phyloP scores from a whole-genome alignment of 2,888 invertebrate genomes.

The Tinea pellionella region DNA sequence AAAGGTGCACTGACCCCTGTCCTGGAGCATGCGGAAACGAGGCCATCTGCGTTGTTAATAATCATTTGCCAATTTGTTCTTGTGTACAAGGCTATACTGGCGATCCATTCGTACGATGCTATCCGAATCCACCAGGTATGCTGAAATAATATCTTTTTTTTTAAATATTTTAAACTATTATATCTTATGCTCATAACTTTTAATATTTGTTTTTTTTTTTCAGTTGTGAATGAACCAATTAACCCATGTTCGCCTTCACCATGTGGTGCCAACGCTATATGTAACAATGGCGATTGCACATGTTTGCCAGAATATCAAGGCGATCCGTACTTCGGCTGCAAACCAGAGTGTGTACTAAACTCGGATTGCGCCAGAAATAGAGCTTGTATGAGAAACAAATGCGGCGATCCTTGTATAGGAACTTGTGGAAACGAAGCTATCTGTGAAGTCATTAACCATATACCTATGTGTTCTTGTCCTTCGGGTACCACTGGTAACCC shows the following conservation, averaged over 20 bases:
- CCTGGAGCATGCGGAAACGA: conserved; percentile 82
- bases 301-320: conserved; percentile 80
- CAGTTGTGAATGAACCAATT: conserved; percentile 40
- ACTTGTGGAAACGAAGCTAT: conserved; percentile 73
- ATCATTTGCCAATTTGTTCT: conserved; percentile 76
- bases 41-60: conserved; percentile 78
- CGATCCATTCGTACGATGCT: conserved; percentile 75
- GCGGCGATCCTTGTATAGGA: conserved; percentile 78
- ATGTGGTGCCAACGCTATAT: conserved; percentile 75
- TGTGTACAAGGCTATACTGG: conserved; percentile 77
- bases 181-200: background rate
- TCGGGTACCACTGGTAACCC: conserved; percentile 74
- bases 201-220: conserved; percentile 19
- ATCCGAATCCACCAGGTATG: conserved; percentile 35
- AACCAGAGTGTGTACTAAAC: conserved; percentile 83
- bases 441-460: conserved; percentile 74
- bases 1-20: conserved; percentile 81
- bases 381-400: conserved; percentile 81
- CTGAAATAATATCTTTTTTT: conserved; percentile 16
- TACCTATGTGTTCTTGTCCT: conserved; percentile 76
- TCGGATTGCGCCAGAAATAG: conserved; percentile 75
- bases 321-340: conserved; percentile 78
- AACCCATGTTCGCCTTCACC: conserved; percentile 78
- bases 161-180: background rate
- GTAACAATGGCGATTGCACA: conserved; percentile 74